Percentiles rank a stretch among this genome's conserved stretches.
These are phyloP conservation scores for Cherax quadricarinatus DNA, from an alignment of 1,140 invertebrate species.

Conservation along the genomic window DNA sequence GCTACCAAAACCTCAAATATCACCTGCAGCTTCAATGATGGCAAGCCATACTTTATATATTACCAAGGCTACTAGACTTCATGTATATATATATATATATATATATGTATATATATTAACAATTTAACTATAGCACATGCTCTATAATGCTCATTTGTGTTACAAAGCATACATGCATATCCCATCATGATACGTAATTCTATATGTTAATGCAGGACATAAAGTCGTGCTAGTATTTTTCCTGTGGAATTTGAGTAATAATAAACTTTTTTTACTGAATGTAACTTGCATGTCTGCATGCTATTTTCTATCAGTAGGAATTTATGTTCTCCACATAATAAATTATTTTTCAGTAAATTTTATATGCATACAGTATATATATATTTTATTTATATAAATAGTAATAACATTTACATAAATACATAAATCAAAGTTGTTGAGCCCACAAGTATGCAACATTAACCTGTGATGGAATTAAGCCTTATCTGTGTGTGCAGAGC, in stretches of 20 bases:
- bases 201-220: conserved; percentile 42
- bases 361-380: conserved; percentile 30
- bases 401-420: conserved; percentile 19
- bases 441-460: conserved; percentile 31
- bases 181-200: conserved; percentile 25
- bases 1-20: conserved; percentile 1
- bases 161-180: conserved; percentile 66
- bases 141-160: conserved; percentile 48
- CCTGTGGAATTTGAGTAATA: not conserved
- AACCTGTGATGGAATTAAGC: conserved; percentile 14
- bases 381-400: conserved; percentile 2
- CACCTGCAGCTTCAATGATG: conserved; percentile 32
- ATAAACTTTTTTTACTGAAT: not conserved
- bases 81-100: conserved; percentile 2
- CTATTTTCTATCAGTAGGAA: conserved; percentile 30
- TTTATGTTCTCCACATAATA: conserved; percentile 28
- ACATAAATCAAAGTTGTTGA: not conserved
- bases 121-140: conserved; percentile 47
- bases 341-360: not conserved
- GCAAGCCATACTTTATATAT: conserved; percentile 42
- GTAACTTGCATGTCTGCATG: not conserved
- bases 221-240: not conserved
- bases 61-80: conserved; percentile 54
- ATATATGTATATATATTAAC: not conserved
- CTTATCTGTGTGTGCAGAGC: conserved; percentile 30